Conservation (phyloP, 2,113 vertebrate species). For the Ammodramus savannarum region DNA sequence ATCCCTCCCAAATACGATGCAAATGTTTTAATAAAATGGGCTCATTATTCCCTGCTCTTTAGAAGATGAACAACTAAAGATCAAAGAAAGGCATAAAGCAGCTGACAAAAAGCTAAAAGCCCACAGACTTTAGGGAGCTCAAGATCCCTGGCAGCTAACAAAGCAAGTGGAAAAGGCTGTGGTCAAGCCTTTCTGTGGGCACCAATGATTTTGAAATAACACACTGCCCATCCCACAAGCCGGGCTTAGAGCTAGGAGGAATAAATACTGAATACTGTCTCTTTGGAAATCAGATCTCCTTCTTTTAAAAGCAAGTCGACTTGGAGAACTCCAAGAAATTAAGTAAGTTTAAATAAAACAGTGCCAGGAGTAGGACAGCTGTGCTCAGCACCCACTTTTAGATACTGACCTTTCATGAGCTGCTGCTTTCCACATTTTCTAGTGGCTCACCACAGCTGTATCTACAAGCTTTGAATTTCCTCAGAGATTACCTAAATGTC, state of each 20-base stretch:
- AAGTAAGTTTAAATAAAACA: neutral
- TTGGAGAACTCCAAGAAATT: neutral
- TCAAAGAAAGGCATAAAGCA: neutral
- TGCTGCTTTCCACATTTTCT: neutral
- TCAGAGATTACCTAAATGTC: neutral
- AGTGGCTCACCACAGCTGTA: neutral
- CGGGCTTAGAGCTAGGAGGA: neutral
- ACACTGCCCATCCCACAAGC: neutral
- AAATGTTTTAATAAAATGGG: conserved; percentile 22
- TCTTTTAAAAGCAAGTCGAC: neutral
- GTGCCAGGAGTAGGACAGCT: neutral
- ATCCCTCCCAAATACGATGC: neutral
- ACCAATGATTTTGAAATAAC: neutral
- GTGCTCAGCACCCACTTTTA: neutral
- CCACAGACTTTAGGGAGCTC: neutral
- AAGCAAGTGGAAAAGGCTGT: neutral
- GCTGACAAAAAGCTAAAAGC: neutral
- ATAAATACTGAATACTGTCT: neutral
- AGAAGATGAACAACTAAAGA: conserved; percentile 4
- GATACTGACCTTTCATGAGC: neutral
- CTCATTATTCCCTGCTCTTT: neutral
- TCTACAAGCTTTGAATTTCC: neutral
- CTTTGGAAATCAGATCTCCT: neutral
- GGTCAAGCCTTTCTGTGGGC: neutral
- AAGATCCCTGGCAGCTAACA: neutral